Evolutionary conservation across 1,140 invertebrate species (phyloP).

Genomic region (Cecropterus lyciades): DNA sequence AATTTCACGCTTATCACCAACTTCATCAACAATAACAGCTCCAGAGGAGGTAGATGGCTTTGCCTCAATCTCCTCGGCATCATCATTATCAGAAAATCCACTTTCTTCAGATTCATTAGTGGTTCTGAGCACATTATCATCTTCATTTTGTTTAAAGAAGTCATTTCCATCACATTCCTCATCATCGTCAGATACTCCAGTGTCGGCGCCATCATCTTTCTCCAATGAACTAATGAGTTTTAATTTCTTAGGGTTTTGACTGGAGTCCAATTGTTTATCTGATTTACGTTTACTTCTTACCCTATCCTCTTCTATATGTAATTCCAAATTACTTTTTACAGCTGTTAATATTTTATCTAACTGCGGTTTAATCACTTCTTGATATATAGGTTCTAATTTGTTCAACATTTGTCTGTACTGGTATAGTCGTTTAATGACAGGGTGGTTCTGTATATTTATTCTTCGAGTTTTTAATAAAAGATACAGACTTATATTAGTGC

Average conservation of each 20-base stretch:
- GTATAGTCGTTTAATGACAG: slow-evolving; percentile 92
- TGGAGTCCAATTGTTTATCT: slow-evolving; percentile 51
- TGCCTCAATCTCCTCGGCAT: slow-evolving; percentile 60
- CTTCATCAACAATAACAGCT: slow-evolving; percentile 55
- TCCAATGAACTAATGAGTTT: slow-evolving; percentile 73
- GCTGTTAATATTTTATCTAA: slow-evolving; percentile 85
- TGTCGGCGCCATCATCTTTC: slow-evolving; percentile 75
- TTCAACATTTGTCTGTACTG: slow-evolving; percentile 91
- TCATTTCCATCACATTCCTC: slow-evolving; percentile 69
- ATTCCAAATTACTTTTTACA: slow-evolving; percentile 78
- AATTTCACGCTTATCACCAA: slow-evolving; percentile 90
- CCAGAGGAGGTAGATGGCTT: slow-evolving; percentile 61
- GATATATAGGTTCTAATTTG: slow-evolving; percentile 89
- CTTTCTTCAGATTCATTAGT: slow-evolving; percentile 73
- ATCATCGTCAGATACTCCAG: slow-evolving; percentile 70
- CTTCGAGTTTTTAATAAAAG: slow-evolving; percentile 92
- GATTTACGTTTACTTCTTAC: slow-evolving; percentile 66
- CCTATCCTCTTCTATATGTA: slow-evolving; percentile 62
- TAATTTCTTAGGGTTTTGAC: slow-evolving; percentile 72
- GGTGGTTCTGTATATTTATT: slow-evolving; percentile 90
- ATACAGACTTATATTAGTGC: slow-evolving; percentile 94
- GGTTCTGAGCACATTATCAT: slow-evolving; percentile 50
- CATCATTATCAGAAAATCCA: slow-evolving; percentile 74
- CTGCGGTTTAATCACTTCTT: slow-evolving; percentile 87
- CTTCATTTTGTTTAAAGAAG: slow-evolving; percentile 66